Conservation (phyloP, 2,797 vertebrate species). For the Cuculus canorus region DNA sequence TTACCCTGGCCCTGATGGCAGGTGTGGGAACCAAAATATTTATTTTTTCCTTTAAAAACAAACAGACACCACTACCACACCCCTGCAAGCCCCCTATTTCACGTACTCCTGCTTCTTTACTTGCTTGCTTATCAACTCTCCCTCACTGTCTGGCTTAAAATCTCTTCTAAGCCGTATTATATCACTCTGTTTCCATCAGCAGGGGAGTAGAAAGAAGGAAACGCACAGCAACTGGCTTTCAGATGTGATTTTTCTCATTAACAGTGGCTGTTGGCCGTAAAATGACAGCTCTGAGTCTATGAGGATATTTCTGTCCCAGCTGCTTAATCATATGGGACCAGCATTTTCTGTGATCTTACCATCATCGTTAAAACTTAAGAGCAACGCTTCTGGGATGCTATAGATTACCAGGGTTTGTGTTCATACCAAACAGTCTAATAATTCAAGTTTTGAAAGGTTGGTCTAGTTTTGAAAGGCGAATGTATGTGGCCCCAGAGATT, state of each 20-base stretch:
- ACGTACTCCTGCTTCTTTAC: neutral
- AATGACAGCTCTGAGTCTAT: constrained; percentile 50
- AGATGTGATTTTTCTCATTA: constrained; percentile 63
- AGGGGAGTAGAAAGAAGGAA: constrained; percentile 35
- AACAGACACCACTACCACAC: neutral
- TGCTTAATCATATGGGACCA: constrained; percentile 55
- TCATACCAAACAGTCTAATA: neutral
- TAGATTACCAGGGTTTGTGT: constrained; percentile 5
- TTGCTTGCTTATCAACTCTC: constrained; percentile 4
- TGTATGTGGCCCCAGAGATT: neutral
- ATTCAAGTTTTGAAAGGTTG: constrained; percentile 10
- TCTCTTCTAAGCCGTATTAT: constrained; percentile 4
- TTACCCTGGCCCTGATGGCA: neutral
- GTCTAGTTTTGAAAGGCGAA: neutral
- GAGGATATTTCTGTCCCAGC: constrained; percentile 23
- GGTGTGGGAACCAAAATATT: neutral
- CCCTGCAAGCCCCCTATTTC: neutral
- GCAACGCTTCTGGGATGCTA: neutral
- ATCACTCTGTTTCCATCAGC: neutral
- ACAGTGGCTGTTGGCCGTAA: constrained; percentile 35
- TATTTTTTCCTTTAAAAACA: neutral
- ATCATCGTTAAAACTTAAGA: constrained; percentile 26
- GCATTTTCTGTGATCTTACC: constrained; percentile 29
- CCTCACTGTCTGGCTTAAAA: constrained; percentile 32
- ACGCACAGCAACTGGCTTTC: constrained; percentile 53